A percentile compares a stretch with the other conserved stretches of the same genome.
These are phyloP conservation scores for Desmophyllum pertusum DNA, from an alignment of 92 coral and sea anemone genomes.

Conservation along the genomic window DNA sequence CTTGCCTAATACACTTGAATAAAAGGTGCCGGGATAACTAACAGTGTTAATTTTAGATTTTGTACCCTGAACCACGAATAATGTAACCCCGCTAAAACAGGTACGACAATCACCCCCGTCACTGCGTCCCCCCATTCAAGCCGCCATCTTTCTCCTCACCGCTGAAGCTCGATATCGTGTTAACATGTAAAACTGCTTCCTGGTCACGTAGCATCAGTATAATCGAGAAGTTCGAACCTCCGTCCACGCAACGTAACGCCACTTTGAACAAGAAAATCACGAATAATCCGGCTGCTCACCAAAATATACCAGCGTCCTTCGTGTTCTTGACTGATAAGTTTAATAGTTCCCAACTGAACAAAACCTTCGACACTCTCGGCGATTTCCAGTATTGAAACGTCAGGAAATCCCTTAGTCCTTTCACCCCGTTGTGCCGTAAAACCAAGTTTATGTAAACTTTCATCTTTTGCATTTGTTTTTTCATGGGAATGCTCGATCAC, in stretches of 20 bases:
- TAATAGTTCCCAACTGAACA: conserved; percentile 70
- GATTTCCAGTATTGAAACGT: conserved; percentile 71
- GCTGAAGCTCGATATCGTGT: background rate
- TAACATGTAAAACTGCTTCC: background rate
- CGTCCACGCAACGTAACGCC: conserved; percentile 78
- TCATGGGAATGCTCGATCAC: conserved; percentile 68
- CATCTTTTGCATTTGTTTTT: conserved; percentile 26
- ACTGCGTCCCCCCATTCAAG: too few relatives aligned
- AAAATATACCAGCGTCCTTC: conserved; percentile 68
- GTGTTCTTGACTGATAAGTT: conserved; percentile 68
- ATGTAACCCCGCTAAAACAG: too few relatives aligned
- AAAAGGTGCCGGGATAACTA: too few relatives aligned
- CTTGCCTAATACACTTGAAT: too few relatives aligned
- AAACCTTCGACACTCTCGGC: conserved; percentile 75
- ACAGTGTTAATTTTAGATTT: too few relatives aligned
- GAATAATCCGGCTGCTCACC: conserved; percentile 61
- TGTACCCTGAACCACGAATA: too few relatives aligned
- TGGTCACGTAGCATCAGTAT: background rate
- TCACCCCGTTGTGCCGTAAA: conserved; percentile 56
- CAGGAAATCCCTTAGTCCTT: conserved; percentile 62
- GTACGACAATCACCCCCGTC: too few relatives aligned
- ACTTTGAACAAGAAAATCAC: conserved; percentile 60
- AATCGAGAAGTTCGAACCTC: conserved; percentile 54
- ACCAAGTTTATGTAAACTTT: conserved; percentile 62
- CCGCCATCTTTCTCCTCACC: too few relatives aligned